Base-by-base conservation (phyloP, 2,113 vertebrate species). In the Pantherophis guttatus region DNA sequence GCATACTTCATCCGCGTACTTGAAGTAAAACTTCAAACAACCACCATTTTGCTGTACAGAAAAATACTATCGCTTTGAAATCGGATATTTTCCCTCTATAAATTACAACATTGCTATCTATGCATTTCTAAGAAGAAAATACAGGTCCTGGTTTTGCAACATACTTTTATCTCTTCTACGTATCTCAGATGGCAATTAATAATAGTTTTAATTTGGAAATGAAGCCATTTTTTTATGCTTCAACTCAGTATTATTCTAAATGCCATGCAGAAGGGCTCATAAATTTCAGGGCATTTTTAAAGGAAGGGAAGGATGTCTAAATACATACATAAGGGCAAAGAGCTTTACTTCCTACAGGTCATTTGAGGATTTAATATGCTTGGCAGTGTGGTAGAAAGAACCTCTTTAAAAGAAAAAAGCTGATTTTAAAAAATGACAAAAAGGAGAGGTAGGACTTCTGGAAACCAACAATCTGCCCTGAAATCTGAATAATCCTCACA, bases 21-120 rank as follows among this genome's bases (percentile, higher is more conserved):
- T 57, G 55, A 57, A 57, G 17, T 57, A 57, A 57, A 57, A 57
- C 55, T 19, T 57, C 55, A 57, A 23, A 33, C 91, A 87, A 58
- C 48, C 62, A 65, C 33, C 17, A 48, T 89, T 55, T 92, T 89
- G 23, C 89, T 86, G 9, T 65, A 87, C 50, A 93, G 89, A 85
- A 81, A 93, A 89, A 89, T 85, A 53, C 81, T 59, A 89, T 57
- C 53, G 53, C 87, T 85, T 89, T 93, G 88, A 90, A 93, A 90
- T 62, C 54, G 24, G 70, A 62, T n/a, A 93, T 26, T 48, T 50
- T 33, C 59, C 92, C 86, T 57, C 88, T 93, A 62, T 24, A 59
- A 90, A 59, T 13, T 89, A 39, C 53, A 62, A 48, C 21, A 86
- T 11, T 93, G 55, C 19, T 50, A 92, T 39, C 39, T 44, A 44